phyloP scores from a whole-genome alignment of 2,888 invertebrate genomes.

The Oasisia sp. region DNA sequence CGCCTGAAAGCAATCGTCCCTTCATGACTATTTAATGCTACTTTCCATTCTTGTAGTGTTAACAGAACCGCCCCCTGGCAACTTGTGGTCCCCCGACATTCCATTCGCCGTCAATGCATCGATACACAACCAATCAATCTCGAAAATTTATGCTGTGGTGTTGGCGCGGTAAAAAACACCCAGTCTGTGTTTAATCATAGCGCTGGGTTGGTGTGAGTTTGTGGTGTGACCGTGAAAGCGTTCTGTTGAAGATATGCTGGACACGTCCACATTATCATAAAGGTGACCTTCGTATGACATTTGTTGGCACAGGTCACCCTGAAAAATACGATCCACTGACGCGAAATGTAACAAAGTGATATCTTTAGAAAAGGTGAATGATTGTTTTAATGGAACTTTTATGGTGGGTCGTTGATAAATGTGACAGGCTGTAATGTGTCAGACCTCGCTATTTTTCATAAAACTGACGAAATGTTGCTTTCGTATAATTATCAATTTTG shows the following conservation, averaged over 20 bases:
- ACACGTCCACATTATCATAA: not conserved
- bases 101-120: not conserved
- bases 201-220: not conserved
- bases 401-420: no score
- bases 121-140: not conserved
- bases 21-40: not conserved
- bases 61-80: not conserved
- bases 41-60: not conserved
- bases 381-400: no score
- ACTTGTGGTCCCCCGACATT: not conserved
- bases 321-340: not conserved
- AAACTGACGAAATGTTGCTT: no score
- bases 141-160: not conserved
- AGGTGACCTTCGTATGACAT: not conserved
- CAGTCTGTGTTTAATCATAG: not conserved
- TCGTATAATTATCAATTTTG: no score
- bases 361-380: no score
- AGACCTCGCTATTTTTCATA: no score
- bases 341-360: no score
- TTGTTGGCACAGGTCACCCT: not conserved
- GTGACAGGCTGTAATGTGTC: no score
- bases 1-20: not conserved
- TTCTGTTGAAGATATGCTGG: not conserved
- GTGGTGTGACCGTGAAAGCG: not conserved
- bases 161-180: not conserved